Conservation (phyloP, 2,113 vertebrate species). For the Hippocampus mohnikei region DNA sequence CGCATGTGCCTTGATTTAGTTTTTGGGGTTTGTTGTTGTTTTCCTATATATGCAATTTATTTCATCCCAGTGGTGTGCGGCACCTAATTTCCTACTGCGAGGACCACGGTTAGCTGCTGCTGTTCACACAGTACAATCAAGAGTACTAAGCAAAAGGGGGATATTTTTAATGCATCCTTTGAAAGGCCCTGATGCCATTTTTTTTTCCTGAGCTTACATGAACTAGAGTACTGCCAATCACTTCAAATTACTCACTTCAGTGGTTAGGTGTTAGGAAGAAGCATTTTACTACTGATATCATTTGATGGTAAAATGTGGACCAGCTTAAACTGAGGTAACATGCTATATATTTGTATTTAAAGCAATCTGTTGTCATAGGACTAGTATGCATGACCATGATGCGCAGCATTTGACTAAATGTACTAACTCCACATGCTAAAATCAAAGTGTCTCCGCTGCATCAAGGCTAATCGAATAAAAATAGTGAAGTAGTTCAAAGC, state of each 20-base stretch:
- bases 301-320: neutral
- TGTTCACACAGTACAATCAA: neutral
- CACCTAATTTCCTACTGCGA: neutral
- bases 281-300: neutral
- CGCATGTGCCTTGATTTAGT: slow-evolving; percentile 13
- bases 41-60: neutral
- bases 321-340: neutral
- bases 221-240: too few species aligned
- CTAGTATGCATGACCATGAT: neutral
- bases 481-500: neutral
- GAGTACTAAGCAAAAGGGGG: neutral
- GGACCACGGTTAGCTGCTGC: neutral
- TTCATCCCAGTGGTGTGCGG: neutral
- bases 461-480: slow-evolving; percentile 8
- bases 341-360: neutral
- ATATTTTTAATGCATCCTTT: neutral
- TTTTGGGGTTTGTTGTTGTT: neutral
- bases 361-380: neutral
- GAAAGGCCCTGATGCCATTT: neutral
- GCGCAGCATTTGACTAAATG: slow-evolving; percentile 2
- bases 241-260: too few species aligned
- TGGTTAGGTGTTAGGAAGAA: neutral
- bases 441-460: slow-evolving; percentile 27
- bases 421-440: slow-evolving; percentile 14
- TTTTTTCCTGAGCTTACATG: too few species aligned